Conservation (phyloP, 2,797 vertebrate genomes). For the Oophaga sylvatica region DNA sequence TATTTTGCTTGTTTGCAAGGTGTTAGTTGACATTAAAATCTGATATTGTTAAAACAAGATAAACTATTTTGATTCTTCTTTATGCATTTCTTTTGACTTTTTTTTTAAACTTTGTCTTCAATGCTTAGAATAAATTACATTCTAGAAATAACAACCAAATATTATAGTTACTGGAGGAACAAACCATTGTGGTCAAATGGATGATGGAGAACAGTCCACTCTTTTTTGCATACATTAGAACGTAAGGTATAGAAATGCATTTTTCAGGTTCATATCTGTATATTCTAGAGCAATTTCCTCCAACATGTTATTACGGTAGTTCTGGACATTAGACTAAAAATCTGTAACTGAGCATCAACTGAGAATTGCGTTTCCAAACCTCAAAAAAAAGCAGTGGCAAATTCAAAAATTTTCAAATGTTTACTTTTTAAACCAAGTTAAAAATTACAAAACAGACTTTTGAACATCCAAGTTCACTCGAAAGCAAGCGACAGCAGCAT, state of each 20-base stretch:
- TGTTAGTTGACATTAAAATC: not conserved
- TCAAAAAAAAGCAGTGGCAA: no score
- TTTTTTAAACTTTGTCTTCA: not conserved
- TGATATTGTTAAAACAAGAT: conserved; percentile 2
- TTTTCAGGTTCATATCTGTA: not conserved
- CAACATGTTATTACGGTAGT: not conserved
- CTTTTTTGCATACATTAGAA: not conserved
- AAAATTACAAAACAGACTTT: no score
- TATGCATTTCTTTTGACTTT: not conserved
- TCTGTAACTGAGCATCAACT: not conserved
- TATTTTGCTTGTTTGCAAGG: conserved; percentile 17
- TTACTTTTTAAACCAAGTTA: no score
- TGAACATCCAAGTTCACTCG: no score
- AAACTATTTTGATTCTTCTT: not conserved
- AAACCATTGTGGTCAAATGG: not conserved
- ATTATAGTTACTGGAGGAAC: not conserved
- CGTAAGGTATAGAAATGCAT: not conserved
- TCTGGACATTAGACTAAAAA: not conserved
- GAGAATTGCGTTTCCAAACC: no score
- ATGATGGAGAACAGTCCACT: not conserved
- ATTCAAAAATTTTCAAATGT: no score
- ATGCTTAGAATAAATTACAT: not conserved
- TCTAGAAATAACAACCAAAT: not conserved
- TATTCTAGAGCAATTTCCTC: not conserved
- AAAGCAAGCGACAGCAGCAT: no score